These are phyloP conservation scores for Gonatopus flavifemur DNA, from an alignment of 1,140 invertebrate genomes.

Conservation along the genomic window DNA sequence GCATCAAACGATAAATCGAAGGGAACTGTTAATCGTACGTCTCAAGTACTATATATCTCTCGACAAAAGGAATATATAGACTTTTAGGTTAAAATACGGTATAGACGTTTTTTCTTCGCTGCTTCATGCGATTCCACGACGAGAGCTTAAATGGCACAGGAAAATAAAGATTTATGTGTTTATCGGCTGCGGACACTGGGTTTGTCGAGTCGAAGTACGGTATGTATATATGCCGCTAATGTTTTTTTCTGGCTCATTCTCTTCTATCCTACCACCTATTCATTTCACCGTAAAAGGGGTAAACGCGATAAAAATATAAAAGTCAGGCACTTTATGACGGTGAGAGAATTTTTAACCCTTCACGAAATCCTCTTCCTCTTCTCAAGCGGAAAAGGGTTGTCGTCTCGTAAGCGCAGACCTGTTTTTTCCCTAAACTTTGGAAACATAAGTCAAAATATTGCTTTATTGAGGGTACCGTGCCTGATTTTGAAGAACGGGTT, in stretches of 20 bases:
- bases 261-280: background rate
- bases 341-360: conserved; percentile 41
- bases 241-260: conserved; percentile 9
- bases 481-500: too few species aligned
- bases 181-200: conserved; percentile 25
- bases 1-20: too few species aligned
- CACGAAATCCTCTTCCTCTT: conserved; percentile 19
- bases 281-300: conserved; percentile 16
- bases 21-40: too few species aligned
- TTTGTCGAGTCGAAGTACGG: conserved; percentile 17
- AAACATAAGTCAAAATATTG: conserved; percentile 48
- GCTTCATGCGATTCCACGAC: too few species aligned
- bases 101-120: too few species aligned
- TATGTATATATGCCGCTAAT: too few species aligned
- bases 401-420: background rate
- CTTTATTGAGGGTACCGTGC: conserved; percentile 42
- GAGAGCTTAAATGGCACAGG: too few species aligned
- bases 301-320: conserved; percentile 44
- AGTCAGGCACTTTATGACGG: conserved; percentile 37
- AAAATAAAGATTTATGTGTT: conserved; percentile 40
- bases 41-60: too few species aligned
- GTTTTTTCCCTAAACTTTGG: too few species aligned
- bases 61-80: too few species aligned
- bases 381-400: conserved; percentile 26
- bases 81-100: too few species aligned